phyloP scores from a whole-genome alignment of 2,797 vertebrate species.

The Lithobates sylvaticus region DNA sequence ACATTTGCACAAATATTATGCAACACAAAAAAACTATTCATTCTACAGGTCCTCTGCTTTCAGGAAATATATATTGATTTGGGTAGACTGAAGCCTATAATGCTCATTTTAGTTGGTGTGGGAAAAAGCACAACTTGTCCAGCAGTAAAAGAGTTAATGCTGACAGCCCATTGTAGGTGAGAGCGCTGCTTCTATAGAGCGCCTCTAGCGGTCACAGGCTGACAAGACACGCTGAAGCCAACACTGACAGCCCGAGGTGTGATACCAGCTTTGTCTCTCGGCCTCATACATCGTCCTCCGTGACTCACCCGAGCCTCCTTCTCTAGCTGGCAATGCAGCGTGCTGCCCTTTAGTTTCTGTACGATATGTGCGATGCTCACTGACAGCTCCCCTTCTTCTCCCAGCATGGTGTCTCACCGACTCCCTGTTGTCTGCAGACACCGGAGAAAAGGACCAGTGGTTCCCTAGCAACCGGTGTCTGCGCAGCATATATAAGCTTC shows the following conservation, averaged over 20 bases:
- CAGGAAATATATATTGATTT: too few species aligned
- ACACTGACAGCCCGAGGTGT: not conserved
- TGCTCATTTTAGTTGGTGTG: too few species aligned
- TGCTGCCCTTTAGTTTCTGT: slow-evolving; percentile 88
- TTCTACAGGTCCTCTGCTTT: too few species aligned
- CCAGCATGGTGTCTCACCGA: slow-evolving; percentile 74
- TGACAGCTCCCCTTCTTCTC: slow-evolving; percentile 85
- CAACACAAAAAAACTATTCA: too few species aligned
- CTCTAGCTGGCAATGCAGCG: slow-evolving; percentile 91
- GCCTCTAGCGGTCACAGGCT: not conserved
- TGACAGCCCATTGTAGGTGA: too few species aligned
- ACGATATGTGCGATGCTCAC: slow-evolving; percentile 88
- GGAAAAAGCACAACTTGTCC: too few species aligned
- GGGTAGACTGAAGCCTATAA: too few species aligned
- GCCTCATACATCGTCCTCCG: not conserved
- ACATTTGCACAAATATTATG: too few species aligned
- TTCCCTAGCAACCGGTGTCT: slow-evolving; percentile 68
- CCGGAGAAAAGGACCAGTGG: slow-evolving; percentile 5
- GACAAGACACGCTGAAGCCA: not conserved
- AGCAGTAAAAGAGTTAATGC: too few species aligned
- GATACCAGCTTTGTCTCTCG: not conserved
- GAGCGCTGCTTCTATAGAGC: not conserved
- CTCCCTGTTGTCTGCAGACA: not conserved
- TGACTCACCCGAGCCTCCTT: slow-evolving; percentile 92
- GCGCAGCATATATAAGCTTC: not conserved